Evolutionary conservation across 2,888 invertebrate genomes (phyloP).

Genomic region (Esperia sulphurella): DNA sequence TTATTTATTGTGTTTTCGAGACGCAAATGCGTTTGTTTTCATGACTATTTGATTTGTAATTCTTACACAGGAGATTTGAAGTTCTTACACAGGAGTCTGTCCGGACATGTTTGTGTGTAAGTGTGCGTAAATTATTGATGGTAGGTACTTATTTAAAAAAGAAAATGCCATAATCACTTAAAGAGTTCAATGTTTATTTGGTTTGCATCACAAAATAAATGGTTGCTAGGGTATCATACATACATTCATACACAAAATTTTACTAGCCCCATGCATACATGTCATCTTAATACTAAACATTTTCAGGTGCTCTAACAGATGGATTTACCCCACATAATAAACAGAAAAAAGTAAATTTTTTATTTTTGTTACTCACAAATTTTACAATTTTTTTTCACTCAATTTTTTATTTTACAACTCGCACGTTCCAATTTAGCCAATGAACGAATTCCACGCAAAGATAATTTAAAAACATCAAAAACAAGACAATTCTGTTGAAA

Average conservation of each 20-base stretch:
- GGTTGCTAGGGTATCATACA: slow-evolving; percentile 23
- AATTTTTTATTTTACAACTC: neutral
- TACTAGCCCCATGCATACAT: slow-evolving; percentile 15
- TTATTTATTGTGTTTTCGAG: too few relatives aligned
- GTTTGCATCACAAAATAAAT: slow-evolving; percentile 55
- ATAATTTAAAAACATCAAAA: neutral
- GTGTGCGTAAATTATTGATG: too few relatives aligned
- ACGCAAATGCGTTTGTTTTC: too few relatives aligned
- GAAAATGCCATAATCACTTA: slow-evolving; percentile 22
- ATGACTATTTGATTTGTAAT: too few relatives aligned
- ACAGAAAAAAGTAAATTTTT: slow-evolving; percentile 9
- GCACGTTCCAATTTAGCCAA: neutral
- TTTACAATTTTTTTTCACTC: slow-evolving; percentile 3
- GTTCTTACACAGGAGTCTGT: too few relatives aligned
- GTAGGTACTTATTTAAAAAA: slow-evolving; percentile 6
- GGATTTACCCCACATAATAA: slow-evolving; percentile 11
- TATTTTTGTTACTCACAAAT: neutral
- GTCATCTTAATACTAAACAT: slow-evolving; percentile 13
- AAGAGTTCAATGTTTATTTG: slow-evolving; percentile 64
- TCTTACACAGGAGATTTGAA: too few relatives aligned
- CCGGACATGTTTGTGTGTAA: too few relatives aligned
- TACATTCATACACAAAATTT: slow-evolving; percentile 22
- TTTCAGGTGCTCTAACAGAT: slow-evolving; percentile 9
- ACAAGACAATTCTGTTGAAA: slow-evolving; percentile 4
- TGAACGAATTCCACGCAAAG: neutral